phyloP scores from a whole-genome alignment of 2,888 invertebrate species.

The Periphyllus acericola region DNA sequence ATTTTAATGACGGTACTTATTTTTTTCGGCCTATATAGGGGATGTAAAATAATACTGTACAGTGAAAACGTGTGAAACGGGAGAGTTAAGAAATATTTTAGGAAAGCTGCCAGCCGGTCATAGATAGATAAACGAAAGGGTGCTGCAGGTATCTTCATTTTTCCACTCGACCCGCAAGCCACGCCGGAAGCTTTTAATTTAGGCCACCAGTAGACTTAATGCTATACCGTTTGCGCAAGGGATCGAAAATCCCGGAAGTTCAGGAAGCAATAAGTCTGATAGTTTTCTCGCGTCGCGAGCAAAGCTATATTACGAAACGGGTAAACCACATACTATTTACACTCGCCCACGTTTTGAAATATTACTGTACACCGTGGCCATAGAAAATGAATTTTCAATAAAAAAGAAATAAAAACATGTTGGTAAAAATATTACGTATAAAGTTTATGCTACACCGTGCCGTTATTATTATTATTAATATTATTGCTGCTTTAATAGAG shows the following conservation, averaged over 20 bases:
- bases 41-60: no score
- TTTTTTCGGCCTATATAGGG: no score
- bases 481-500: neutral
- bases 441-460: no score
- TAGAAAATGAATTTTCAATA: neutral
- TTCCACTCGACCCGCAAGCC: slow-evolving; percentile 18
- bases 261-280: slow-evolving; percentile 37
- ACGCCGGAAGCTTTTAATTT: slow-evolving; percentile 48
- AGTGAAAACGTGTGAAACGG: neutral
- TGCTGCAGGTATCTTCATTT: slow-evolving; percentile 20
- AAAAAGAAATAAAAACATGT: neutral
- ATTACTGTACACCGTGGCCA: neutral
- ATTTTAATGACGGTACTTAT: no score
- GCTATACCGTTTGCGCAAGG: slow-evolving; percentile 5
- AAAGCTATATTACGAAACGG: neutral
- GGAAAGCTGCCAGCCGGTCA: slow-evolving; percentile 24
- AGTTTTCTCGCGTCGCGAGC: neutral
- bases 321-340: neutral
- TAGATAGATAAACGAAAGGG: neutral
- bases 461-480: no score
- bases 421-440: neutral
- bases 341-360: neutral
- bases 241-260: slow-evolving; percentile 14
- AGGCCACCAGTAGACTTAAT: slow-evolving; percentile 5
- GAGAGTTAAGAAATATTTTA: neutral